These are phyloP conservation scores for Drosophila elegans DNA, from an alignment of 1,140 invertebrate species.

Conservation along the genomic window DNA sequence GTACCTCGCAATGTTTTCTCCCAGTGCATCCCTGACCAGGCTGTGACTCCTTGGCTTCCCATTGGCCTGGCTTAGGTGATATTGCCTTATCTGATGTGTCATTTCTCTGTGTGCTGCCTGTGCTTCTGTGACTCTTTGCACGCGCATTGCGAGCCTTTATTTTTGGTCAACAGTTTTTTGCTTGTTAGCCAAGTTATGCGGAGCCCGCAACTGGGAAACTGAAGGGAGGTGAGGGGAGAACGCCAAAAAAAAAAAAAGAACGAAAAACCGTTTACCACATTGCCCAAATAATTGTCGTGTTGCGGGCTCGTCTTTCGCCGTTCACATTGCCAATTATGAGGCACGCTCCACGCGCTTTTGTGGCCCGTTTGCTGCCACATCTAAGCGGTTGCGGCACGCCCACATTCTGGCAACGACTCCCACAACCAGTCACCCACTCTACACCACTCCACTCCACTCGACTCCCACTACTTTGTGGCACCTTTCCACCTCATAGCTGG, in stretches of 20 bases:
- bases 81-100: constrained; percentile 84
- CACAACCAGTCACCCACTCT: constrained; percentile 10
- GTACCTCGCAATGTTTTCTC: neutral
- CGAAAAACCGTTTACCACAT: constrained; percentile 62
- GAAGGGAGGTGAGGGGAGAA: neutral
- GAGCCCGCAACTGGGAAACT: constrained; percentile 19
- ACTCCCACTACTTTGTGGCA: constrained; percentile 46
- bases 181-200: constrained; percentile 69
- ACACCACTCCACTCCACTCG: constrained; percentile 8
- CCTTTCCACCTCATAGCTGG: constrained; percentile 45
- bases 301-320: constrained; percentile 27
- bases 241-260: constrained; percentile 17
- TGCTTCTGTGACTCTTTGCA: constrained; percentile 73
- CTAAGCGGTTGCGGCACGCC: constrained; percentile 19
- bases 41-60: constrained; percentile 21
- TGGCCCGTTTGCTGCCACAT: constrained; percentile 21
- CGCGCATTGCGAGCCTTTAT: constrained; percentile 68
- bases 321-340: constrained; percentile 62
- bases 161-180: constrained; percentile 77
- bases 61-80: constrained; percentile 70
- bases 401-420: constrained; percentile 21
- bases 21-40: constrained; percentile 15
- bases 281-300: constrained; percentile 67
- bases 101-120: constrained; percentile 62
- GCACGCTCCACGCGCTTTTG: constrained; percentile 59